Evolutionary conservation across 1,140 invertebrate genomes (phyloP).

Genomic region (Bradynema listronoti): DNA sequence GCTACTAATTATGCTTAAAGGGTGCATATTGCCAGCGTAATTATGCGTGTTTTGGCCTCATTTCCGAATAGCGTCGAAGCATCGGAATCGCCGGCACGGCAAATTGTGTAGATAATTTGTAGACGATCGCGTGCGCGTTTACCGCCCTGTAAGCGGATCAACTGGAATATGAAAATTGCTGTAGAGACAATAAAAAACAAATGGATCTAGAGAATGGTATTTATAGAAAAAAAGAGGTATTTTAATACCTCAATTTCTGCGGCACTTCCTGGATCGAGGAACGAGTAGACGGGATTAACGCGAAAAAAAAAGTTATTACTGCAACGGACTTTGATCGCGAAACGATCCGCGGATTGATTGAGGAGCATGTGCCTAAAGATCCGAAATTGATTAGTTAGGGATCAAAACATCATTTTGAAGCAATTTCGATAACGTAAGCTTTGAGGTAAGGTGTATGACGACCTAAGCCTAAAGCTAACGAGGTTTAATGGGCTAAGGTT

Average conservation of each 20-base stretch:
- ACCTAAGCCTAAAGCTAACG: too few relatives aligned
- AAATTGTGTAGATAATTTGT: slow-evolving; percentile 24
- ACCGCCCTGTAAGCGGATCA: slow-evolving; percentile 33
- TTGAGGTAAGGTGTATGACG: too few relatives aligned
- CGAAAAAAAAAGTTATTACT: slow-evolving; percentile 29
- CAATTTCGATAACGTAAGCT: too few relatives aligned
- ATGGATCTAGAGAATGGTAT: background rate
- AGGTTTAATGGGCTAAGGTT: too few relatives aligned
- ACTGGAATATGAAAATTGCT: slow-evolving; percentile 13
- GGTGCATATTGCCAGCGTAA: too few relatives aligned
- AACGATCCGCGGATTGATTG: slow-evolving; percentile 30
- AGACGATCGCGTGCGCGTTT: slow-evolving; percentile 19
- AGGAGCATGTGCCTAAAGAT: slow-evolving; percentile 28
- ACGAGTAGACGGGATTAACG: slow-evolving; percentile 30
- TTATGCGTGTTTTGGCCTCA: slow-evolving; percentile 27
- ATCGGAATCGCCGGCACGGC: slow-evolving; percentile 24
- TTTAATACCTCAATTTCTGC: slow-evolving; percentile 22
- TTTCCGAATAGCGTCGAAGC: slow-evolving; percentile 21
- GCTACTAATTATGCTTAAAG: too few relatives aligned
- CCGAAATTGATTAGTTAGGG: too few relatives aligned
- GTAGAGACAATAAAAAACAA: background rate
- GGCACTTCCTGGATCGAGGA: slow-evolving; percentile 17
- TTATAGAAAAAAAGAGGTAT: background rate
- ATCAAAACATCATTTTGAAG: too few relatives aligned
- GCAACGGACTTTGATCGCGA: slow-evolving; percentile 33